A percentile compares a stretch with the other conserved stretches of the same genome.
These are phyloP conservation scores for Cyanoramphus novaezelandiae DNA, from an alignment of 2,113 vertebrate genomes.

Conservation along the genomic window DNA sequence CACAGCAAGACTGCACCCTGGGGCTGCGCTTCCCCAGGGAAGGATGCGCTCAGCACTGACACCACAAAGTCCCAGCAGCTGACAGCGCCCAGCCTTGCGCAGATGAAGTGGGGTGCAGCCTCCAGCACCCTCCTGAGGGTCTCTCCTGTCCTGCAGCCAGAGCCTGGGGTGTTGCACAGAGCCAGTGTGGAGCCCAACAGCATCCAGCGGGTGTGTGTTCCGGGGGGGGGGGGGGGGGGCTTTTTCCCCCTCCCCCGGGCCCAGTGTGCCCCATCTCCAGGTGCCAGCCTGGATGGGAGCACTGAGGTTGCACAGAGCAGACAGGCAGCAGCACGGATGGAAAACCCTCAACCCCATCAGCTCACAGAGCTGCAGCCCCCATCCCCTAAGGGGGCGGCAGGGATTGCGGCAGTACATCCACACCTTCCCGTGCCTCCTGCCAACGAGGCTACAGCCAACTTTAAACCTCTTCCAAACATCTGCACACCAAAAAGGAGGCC, in stretches of 20 bases:
- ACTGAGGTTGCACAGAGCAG: not conserved
- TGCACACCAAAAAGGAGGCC: not conserved
- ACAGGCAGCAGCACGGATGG: accelerated
- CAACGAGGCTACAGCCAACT: accelerated
- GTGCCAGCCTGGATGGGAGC: not conserved
- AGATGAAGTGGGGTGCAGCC: not conserved
- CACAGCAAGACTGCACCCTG: accelerated
- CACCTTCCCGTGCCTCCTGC: not conserved
- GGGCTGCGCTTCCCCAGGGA: not conserved
- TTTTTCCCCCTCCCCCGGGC: no score
- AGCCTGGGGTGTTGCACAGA: not conserved
- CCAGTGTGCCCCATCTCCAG: not conserved
- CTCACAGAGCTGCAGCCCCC: not conserved
- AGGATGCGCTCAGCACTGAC: accelerated
- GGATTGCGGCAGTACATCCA: accelerated
- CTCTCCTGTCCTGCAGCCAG: not conserved
- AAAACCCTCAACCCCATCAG: not conserved
- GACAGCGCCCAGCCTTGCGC: not conserved
- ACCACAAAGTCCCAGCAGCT: not conserved
- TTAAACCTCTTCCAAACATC: not conserved
- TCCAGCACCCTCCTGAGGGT: not conserved
- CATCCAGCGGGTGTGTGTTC: not conserved
- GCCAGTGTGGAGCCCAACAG: accelerated
- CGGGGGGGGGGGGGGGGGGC: no score
- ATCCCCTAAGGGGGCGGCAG: accelerated